Conservation (phyloP, 2,888 invertebrate genomes). For the Dysmachus trigonus region DNA sequence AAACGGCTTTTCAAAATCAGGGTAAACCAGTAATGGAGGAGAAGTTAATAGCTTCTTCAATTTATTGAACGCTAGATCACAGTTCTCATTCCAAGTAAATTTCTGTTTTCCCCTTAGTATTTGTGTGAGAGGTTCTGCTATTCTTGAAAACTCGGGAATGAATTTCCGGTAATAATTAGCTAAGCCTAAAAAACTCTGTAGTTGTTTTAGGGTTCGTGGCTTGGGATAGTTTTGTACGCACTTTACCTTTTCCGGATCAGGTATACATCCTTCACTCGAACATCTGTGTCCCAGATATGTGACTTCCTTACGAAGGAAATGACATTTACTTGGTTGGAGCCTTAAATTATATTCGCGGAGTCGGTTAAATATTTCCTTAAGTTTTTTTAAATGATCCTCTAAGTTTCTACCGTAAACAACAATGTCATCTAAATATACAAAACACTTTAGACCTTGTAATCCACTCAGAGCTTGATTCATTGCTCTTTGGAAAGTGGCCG, state of each 20-base stretch:
- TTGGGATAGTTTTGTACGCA: too few relatives aligned
- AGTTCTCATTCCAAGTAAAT: too few relatives aligned
- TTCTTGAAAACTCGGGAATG: too few relatives aligned
- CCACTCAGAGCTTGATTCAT: neutral
- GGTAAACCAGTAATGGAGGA: neutral
- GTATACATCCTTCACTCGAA: too few relatives aligned
- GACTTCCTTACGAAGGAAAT: too few relatives aligned
- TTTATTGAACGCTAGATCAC: too few relatives aligned
- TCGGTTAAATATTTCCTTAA: neutral
- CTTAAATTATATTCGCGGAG: neutral
- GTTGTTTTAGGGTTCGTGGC: too few relatives aligned
- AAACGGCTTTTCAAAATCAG: neutral
- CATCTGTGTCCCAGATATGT: too few relatives aligned
- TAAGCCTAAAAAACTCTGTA: too few relatives aligned
- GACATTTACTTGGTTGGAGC: neutral
- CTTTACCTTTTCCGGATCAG: neutral
- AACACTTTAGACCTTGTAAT: neutral
- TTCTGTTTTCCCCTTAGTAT: too few relatives aligned
- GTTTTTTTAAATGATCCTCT: neutral
- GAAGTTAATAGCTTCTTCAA: neutral
- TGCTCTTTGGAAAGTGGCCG: constrained; percentile 33
- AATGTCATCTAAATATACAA: neutral
- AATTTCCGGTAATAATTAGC: too few relatives aligned
- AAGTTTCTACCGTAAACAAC: neutral
- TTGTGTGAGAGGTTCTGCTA: too few relatives aligned